Base-by-base conservation (phyloP, 2,113 vertebrate genomes). In the Corynorhinus townsendii region DNA sequence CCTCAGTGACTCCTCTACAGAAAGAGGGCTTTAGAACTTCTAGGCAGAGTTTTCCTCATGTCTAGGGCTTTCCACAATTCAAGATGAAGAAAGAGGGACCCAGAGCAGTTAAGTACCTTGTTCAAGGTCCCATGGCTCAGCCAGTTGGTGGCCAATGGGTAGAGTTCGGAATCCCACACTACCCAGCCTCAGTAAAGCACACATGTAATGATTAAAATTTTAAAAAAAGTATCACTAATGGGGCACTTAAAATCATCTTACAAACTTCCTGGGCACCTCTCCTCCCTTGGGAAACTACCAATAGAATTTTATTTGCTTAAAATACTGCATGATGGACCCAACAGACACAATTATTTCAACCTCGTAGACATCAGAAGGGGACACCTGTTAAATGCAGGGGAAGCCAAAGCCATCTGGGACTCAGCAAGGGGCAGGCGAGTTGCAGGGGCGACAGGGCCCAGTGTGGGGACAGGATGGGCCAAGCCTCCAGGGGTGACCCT, bases 111-210 rank as follows among this genome's bases (percentile, higher is more conserved):
- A 66, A 38, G 24, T 4, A 3, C 40, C 26, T 35, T 30, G 22
- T 14, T 24, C 33, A 16, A 59, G 54, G 30, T 24, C 2, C 6
- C 45, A 4, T 4, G 12, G 30, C 35, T 77, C 40, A 62, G 40
- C 49, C 9, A 43, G 26, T 30, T 7, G 7, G 5, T 14, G 19
- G 54, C 14, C 19, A 1, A 52, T 3, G 2, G 16, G 7, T 0
- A 12, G 26, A 66, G 59, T 16, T 83, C 5, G 56, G n/a, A 79
- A 28, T 38, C 54, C 45, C 43, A 64, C 62, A 22, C 38, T 19
- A 11, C 11, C 40, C 1, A 0, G 22, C n/a, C 52, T n/a, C 62
- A 77, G 5, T 19, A 54, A 72, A 54, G 52, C 15, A 22, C 33
- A 40, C 2, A 19, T 0, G 11, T 8, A 76, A 54, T 26, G 8